Percentiles rank a stretch among this genome's conserved stretches.
phyloP scores from a whole-genome alignment of 2,797 vertebrate species.

The Myotis pilosus region DNA sequence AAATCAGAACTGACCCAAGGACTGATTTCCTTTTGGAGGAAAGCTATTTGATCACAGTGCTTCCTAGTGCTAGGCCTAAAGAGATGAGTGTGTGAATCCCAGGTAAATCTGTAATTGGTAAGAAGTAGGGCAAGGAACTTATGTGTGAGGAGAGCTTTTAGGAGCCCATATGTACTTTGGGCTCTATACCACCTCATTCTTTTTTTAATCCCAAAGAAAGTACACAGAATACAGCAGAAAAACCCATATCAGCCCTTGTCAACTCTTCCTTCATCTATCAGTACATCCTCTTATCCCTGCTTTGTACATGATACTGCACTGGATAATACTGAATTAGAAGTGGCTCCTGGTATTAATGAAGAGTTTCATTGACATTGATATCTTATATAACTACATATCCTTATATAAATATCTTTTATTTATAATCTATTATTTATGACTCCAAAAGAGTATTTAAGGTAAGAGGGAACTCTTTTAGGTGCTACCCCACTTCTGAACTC shows the following conservation, averaged over 20 bases:
- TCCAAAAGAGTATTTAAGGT: slow-evolving; percentile 15
- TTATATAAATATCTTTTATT: not conserved
- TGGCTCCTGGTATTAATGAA: not conserved
- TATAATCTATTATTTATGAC: not conserved
- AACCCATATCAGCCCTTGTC: not conserved
- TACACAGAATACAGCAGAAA: not conserved
- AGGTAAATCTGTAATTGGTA: not conserved
- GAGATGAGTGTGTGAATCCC: not conserved
- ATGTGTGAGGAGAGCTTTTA: not conserved
- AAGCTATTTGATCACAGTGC: not conserved
- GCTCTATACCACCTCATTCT: not conserved
- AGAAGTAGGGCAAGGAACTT: not conserved
- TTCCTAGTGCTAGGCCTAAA: not conserved
- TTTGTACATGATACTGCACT: not conserved
- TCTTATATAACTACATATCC: not conserved
- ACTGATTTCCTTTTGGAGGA: not conserved
- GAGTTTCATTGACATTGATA: slow-evolving; percentile 1
- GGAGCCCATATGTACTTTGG: not conserved
- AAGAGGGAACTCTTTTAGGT: not conserved
- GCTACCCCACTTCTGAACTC: not conserved
- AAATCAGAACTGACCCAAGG: not conserved
- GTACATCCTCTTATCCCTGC: not conserved
- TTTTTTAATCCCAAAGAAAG: not conserved
- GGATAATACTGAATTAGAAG: not conserved
- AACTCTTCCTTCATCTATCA: not conserved